Evolutionary conservation across 2,888 invertebrate species (phyloP).

Genomic region (Tupiocoris notatus): DNA sequence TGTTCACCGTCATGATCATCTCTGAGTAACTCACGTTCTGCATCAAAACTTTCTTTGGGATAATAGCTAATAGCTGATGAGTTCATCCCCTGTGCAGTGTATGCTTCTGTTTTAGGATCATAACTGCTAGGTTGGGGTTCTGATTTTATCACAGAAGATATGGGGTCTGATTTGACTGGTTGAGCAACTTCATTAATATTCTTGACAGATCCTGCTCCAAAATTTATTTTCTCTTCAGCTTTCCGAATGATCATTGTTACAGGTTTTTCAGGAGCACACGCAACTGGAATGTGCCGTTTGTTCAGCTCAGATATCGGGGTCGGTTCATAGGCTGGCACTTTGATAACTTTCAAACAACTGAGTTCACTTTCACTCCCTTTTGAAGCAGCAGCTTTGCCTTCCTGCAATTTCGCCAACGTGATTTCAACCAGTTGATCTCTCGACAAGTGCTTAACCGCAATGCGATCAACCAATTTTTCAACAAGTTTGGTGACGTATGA

Average conservation of each 20-base stretch:
- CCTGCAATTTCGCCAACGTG: not conserved
- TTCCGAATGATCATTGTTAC: conserved; percentile 8
- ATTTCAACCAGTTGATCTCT: not conserved
- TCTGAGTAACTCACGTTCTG: too few species aligned
- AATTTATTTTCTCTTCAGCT: not conserved
- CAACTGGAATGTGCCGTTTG: conserved; percentile 35
- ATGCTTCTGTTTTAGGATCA: too few species aligned
- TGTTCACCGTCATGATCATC: too few species aligned
- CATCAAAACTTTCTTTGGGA: too few species aligned
- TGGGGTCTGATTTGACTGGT: not conserved
- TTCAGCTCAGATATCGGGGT: conserved; percentile 27
- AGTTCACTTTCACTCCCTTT: not conserved
- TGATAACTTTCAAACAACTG: not conserved
- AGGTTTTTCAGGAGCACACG: conserved; percentile 31
- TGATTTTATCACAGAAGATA: too few species aligned
- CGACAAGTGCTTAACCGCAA: not conserved
- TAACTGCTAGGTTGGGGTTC: too few species aligned
- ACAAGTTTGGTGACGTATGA: conserved; percentile 10
- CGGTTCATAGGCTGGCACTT: conserved; percentile 28
- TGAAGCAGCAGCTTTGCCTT: not conserved
- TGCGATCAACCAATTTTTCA: conserved; percentile 18
- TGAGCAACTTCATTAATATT: not conserved
- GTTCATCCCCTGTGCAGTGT: too few species aligned
- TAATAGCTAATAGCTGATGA: too few species aligned
- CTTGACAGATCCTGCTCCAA: not conserved